Evolutionary conservation across 2,797 vertebrate genomes (phyloP).

Genomic region (Petrocephalus sullivani): DNA sequence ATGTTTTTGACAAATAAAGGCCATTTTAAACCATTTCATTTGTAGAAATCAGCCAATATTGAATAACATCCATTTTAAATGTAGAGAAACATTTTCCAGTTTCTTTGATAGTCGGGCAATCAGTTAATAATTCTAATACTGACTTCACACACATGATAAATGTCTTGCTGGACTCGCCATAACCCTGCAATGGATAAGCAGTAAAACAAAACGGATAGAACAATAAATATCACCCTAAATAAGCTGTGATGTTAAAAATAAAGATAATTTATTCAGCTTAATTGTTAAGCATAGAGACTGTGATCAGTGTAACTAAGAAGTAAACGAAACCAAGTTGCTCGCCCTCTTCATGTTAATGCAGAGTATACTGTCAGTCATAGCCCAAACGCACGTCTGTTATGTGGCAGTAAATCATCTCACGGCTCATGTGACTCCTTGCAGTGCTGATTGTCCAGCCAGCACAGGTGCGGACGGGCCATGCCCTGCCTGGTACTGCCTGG

Average conservation of each 20-base stretch:
- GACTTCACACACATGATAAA: neutral
- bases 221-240: neutral
- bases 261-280: conserved; percentile 32
- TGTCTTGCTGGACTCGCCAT: neutral
- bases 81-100: neutral
- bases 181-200: neutral
- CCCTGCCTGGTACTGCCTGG: conserved; percentile 25
- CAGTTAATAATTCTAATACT: neutral
- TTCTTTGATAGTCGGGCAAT: neutral
- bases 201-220: neutral
- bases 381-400: conserved; percentile 53
- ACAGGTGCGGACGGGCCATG: conserved; percentile 57
- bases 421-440: conserved; percentile 50
- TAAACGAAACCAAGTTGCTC: conserved; percentile 33
- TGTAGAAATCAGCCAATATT: neutral
- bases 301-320: conserved; percentile 55
- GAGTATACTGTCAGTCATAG: conserved; percentile 56
- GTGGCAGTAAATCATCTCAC: conserved; percentile 57
- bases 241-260: neutral
- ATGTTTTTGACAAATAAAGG: neutral
- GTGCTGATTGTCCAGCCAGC: conserved; percentile 41
- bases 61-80: neutral
- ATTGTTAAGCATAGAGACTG: conserved; percentile 42
- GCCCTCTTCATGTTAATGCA: conserved; percentile 42
- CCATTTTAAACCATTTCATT: neutral